Conservation (phyloP, 2,113 vertebrate genomes). For the Lepus europaeus region DNA sequence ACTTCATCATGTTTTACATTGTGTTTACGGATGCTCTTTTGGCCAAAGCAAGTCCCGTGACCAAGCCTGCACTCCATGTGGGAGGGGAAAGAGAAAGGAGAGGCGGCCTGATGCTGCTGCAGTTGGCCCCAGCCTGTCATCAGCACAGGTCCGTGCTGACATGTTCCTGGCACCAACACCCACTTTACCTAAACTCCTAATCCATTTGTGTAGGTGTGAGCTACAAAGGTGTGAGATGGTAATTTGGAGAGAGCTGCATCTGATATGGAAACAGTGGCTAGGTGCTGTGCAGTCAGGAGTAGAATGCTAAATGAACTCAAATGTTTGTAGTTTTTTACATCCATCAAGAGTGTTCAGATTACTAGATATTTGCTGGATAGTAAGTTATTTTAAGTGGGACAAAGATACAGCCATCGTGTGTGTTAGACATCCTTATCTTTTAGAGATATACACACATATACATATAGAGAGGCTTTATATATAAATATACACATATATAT, state of each 20-base stretch:
- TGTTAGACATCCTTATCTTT: conserved; percentile 41
- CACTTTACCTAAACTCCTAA: background rate
- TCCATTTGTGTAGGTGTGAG: background rate
- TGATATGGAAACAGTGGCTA: background rate
- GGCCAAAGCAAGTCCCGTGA: background rate
- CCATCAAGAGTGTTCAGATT: background rate
- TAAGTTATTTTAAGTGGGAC: conserved; percentile 31
- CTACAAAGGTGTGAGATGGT: background rate
- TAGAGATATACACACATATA: background rate
- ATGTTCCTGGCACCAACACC: background rate
- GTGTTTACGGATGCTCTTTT: background rate
- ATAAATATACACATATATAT: too few species aligned
- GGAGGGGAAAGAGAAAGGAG: background rate
- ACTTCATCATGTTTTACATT: background rate
- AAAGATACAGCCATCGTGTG: background rate
- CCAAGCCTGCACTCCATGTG: background rate
- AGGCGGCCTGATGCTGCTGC: background rate
- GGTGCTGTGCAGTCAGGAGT: background rate
- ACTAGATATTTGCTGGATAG: conserved; percentile 6
- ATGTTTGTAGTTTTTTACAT: conserved; percentile 21
- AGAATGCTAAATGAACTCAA: background rate
- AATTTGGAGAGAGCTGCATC: too few species aligned
- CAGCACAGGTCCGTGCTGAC: background rate
- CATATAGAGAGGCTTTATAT: too few species aligned
- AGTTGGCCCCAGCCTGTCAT: background rate